Percentiles rank a stretch among this genome's conserved stretches.
phyloP scores from a whole-genome alignment of 2,113 vertebrate genomes.

The Corvus cornix region DNA sequence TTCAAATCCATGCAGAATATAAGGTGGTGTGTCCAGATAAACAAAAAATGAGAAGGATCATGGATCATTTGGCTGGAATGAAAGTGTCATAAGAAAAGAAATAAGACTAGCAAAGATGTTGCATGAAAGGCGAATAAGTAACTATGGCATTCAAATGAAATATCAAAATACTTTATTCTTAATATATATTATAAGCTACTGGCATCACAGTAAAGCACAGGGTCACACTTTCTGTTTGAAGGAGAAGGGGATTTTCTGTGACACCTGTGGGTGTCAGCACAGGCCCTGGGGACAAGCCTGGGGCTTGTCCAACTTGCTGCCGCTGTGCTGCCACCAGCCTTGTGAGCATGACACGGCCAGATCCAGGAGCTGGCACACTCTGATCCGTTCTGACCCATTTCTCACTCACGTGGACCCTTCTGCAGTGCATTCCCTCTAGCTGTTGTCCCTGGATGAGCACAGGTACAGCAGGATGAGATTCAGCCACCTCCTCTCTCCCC shows the following conservation, averaged over 20 bases:
- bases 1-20: not conserved
- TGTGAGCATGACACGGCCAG: rapidly evolving
- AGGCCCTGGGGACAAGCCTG: not conserved
- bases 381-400: not conserved
- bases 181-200: not conserved
- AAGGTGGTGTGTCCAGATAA: slow-evolving; percentile 5
- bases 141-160: not conserved
- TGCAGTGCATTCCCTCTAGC: not conserved
- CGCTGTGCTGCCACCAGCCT: not conserved
- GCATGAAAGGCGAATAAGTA: not conserved
- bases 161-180: not conserved
- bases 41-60: not conserved
- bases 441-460: not conserved
- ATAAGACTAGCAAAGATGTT: not conserved
- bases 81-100: not conserved
- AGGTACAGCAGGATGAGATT: not conserved
- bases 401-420: rapidly evolving
- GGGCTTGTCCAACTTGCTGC: not conserved
- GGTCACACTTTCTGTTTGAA: not conserved
- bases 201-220: not conserved
- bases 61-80: not conserved
- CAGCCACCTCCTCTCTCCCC: not conserved
- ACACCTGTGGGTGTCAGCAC: not conserved
- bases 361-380: rapidly evolving
- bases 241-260: not conserved